These are phyloP conservation scores for Lepus oiostolus DNA, from an alignment of 2,797 vertebrate species.

Conservation along the genomic window DNA sequence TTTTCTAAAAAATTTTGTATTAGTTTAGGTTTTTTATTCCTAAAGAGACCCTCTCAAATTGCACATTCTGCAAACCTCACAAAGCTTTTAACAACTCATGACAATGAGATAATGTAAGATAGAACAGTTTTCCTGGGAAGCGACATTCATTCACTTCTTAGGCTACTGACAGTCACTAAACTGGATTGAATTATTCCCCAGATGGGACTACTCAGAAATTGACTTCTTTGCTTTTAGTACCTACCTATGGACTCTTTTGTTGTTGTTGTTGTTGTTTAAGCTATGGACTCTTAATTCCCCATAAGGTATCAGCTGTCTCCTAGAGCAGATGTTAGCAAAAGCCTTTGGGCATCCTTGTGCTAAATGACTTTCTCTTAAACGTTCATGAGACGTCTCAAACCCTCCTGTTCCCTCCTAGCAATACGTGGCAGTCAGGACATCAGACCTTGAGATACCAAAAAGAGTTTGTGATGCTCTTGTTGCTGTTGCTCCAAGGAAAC, in stretches of 20 bases:
- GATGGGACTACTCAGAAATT: slow-evolving; percentile 38
- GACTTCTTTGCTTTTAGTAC: slow-evolving; percentile 55
- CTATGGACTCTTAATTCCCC: slow-evolving; percentile 59
- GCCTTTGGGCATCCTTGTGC: slow-evolving; percentile 57
- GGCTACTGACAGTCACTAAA: not conserved
- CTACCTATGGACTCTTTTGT: not conserved
- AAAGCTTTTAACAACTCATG: not conserved
- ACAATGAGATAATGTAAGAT: not conserved
- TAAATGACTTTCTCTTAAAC: slow-evolving; percentile 66
- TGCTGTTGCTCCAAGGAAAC: not conserved
- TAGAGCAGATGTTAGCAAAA: slow-evolving; percentile 73
- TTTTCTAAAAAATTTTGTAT: slow-evolving; percentile 40
- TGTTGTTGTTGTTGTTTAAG: no score
- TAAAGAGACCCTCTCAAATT: not conserved
- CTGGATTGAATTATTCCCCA: slow-evolving; percentile 50
- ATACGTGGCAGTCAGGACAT: not conserved
- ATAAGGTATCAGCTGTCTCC: slow-evolving; percentile 39
- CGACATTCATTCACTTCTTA: not conserved
- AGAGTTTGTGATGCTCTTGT: slow-evolving; percentile 44
- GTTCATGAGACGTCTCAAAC: slow-evolving; percentile 39
- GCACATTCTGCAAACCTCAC: slow-evolving; percentile 11
- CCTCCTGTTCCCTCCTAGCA: slow-evolving; percentile 32
- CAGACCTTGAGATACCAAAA: slow-evolving; percentile 35
- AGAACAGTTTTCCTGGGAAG: slow-evolving; percentile 38
- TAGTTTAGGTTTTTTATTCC: not conserved